Conservation (phyloP, 2,888 invertebrate genomes). For the Idaea dimidiata region DNA sequence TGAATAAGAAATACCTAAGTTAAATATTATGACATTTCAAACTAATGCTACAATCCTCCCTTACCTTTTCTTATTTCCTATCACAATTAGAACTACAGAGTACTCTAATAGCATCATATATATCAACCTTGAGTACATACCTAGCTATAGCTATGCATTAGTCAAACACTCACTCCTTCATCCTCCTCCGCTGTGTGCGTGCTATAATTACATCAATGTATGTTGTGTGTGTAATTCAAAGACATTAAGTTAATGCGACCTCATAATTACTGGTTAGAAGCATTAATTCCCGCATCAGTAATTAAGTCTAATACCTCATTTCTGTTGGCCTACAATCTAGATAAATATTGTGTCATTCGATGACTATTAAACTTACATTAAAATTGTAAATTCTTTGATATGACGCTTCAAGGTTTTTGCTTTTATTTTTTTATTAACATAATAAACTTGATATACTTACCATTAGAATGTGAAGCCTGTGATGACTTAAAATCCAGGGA, state of each 20-base stretch:
- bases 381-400: constrained; percentile 56
- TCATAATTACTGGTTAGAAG: constrained; percentile 76
- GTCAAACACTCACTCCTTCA: background rate
- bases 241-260: constrained; percentile 79
- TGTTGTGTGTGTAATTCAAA: constrained; percentile 60
- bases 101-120: background rate
- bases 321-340: constrained; percentile 54
- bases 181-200: constrained; percentile 16
- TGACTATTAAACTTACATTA: constrained; percentile 68
- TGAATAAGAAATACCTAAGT: too few species aligned
- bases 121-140: constrained; percentile 2
- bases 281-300: constrained; percentile 80
- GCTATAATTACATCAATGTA: constrained; percentile 32
- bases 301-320: constrained; percentile 78
- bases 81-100: background rate
- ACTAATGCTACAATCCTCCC: too few species aligned
- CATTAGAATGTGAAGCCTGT: too few species aligned
- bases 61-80: too few species aligned
- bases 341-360: constrained; percentile 49
- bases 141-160: background rate
- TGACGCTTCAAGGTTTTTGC: constrained; percentile 26
- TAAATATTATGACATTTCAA: too few species aligned
- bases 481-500: too few species aligned
- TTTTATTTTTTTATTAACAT: too few species aligned
- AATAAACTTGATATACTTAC: too few species aligned